Evolutionary conservation across 1,140 invertebrate genomes (phyloP), one percentile per base, ranked within the genome.

Genomic region (Propsilocerus akamusi): DNA sequence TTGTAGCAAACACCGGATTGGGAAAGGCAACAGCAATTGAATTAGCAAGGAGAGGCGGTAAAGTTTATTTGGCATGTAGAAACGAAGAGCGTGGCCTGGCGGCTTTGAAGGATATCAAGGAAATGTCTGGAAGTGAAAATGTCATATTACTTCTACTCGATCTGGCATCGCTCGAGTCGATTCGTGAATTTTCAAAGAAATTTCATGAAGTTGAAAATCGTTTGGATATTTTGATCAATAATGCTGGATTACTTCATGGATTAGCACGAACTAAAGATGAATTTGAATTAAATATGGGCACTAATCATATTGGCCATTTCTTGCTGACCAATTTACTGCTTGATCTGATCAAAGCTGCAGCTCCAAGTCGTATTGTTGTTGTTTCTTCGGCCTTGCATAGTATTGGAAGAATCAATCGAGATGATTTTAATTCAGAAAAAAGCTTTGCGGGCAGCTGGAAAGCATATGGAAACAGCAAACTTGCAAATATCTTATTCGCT

Each of bases 1-100:
- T n/a, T n/a, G n/a, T n/a, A n/a, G n/a, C n/a, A n/a, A 93, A 92
- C 60, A 80, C 81, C 22, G 92, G 92, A 10, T 91, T 95, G 55
- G 92, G 92, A 7, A 89, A 86, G 68, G 81, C 83, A 63, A 88
- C 88, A 10, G 87, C 78, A 0, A 59, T 75, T 49, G 81, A 88
- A 59, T 69, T 90, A 55, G 85, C 81, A 26, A 74, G 72, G 57
- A 68, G 84, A 66, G 81, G 83, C 67, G 68, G 81, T 4, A 75
- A 76, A 67, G 78, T 94, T 49, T 80, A 91, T 51, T 77, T 94
- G 75, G 88, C 86, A 12, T 93, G 90, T 61, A 71, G 88, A 32
- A 77, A 93, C 70, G 68, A 85, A 58, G 58, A 68, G 34, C 78
- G 77, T 59, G 90, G 83, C 61, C 77, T 86, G 69, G 57, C 58